Percentiles rank a stretch among this genome's conserved stretches.
Evolutionary conservation across 2,888 invertebrate species (phyloP).

Genomic region (Malthinus flaveolus): DNA sequence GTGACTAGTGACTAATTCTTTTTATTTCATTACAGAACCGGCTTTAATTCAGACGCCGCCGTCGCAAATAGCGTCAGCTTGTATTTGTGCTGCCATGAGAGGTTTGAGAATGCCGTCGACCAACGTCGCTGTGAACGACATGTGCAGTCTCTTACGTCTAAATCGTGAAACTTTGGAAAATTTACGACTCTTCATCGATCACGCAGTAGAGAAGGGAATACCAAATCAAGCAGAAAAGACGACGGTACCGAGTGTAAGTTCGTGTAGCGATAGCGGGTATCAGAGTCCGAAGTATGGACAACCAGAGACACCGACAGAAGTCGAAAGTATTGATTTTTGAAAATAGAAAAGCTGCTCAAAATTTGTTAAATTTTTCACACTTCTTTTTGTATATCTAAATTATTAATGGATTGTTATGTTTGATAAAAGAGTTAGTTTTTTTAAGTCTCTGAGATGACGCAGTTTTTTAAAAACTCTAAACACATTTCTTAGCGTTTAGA

Average conservation of each 20-base stretch:
- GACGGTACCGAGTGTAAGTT: constrained; percentile 30
- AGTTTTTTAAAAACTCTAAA: constrained; percentile 20
- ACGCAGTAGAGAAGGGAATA: constrained; percentile 58
- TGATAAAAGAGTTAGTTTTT: constrained; percentile 1
- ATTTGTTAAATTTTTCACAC: constrained; percentile 1
- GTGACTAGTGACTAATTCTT: too few relatives aligned
- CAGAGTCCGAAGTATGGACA: constrained; percentile 51
- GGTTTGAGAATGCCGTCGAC: constrained; percentile 60
- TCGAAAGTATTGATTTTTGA: constrained; percentile 52
- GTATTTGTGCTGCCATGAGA: constrained; percentile 69
- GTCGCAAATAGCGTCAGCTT: constrained; percentile 71
- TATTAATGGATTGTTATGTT: constrained; percentile 11
- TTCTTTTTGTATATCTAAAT: constrained; percentile 5
- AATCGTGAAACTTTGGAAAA: constrained; percentile 59
- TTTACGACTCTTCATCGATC: constrained; percentile 62
- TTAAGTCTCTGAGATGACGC: not conserved
- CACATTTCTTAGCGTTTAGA: not conserved
- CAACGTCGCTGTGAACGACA: constrained; percentile 47
- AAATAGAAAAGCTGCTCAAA: not conserved
- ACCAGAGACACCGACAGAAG: constrained; percentile 54
- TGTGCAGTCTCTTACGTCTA: constrained; percentile 56
- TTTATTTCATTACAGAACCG: constrained; percentile 63
- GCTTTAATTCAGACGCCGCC: constrained; percentile 71
- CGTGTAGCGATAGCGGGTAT: constrained; percentile 32
- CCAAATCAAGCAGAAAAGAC: constrained; percentile 39